Evolutionary conservation across 2,797 vertebrate species (phyloP), one percentile per base, ranked within the genome.

Genomic region (Sylvilagus floridanus): DNA sequence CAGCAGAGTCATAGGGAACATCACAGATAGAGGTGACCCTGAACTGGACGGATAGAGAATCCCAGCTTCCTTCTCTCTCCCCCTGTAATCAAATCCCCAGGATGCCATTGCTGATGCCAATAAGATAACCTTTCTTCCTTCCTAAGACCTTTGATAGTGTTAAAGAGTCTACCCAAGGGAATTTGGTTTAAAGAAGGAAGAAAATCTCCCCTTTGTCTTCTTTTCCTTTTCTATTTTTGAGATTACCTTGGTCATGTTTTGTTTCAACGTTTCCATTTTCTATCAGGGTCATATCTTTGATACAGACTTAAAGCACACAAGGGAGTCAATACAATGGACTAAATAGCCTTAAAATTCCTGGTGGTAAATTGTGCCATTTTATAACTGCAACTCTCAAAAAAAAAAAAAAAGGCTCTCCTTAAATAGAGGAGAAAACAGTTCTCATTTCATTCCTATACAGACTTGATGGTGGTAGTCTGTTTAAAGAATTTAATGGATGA

Each of bases 291-390:
- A 68, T 95, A 93, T 95, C 92, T 97, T 97, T 97, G 96, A 94
- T 95, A 95, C 93, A 95, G 81, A 76, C 87, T 72, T 17, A 9
- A 50, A 96, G 24, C 83, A n/a, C 82, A 82, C 90, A 73, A 75
- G 94, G 94, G 90, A 97, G 84, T 92, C 54, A 87, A 90, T 52
- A 97, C 86, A 97, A 96, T 90, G 81, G 60, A 72, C 92, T 95
- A 97, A 97, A 92, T 97, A 95, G 77, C 73, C 76, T 97, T 97
- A 96, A 97, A 97, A 97, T 98, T 96, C 97, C 92, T 95, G 82
- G 96, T 94, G 91, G 94, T 73, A 97, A 98, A 97, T 88, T 90
- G 65, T 95, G 35, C 42, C 91, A 96, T 96, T 98, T 97, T 95
- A 84, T 96, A 95, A 95, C 75, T 97, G 97, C 81, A 92, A 19